Base-by-base conservation (phyloP, 2,888 invertebrate species). In the Erebia aethiops region DNA sequence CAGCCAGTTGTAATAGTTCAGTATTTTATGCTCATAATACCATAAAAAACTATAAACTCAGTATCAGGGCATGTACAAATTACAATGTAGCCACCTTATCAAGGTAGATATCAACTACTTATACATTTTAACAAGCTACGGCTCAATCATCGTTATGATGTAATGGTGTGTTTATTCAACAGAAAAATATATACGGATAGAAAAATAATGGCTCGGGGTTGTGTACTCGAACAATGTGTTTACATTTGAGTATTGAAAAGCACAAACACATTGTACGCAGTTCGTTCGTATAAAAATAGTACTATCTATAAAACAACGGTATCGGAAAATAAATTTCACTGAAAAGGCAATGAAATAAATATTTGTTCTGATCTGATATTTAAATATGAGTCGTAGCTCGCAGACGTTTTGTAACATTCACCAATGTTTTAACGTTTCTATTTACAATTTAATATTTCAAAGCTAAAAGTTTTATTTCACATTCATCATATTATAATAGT, bases 361-460 rank as follows among this genome's bases (percentile, higher is more conserved):
- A 69, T 69, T 63, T 70, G 66, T 72, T 74, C 67, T n/a, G n/a
- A 71, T 69, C 69, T 63, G 70, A 74, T 72, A n/a, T n/a, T n/a
- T n/a, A n/a, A n/a, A n/a, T n/a, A 71, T 26, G 51, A 71, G 49
- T 67, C 70, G 68, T 69, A 70, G 72, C 74, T 70, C 65, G 74
- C 73, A 69, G 72, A 67, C 46, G 69, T 69, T 71, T 60, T 68
- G 72, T 67, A 74, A 64, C 70, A 43, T 51, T 69, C 61, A 52
- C 41, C 61, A 61, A 52, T 58, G 61, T 69, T 71, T 61, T 18
- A 54, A 41, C 43, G 65, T 63, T 66, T 26, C 26, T 46, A 71
- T 56, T 57, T 71, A 57, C 51, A 71, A 69, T 73, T 68, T 70
- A 72, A 35, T 72, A 60, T 67, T n/a, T 14, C 35, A 35, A 35